Evolutionary conservation across 1,140 invertebrate genomes (phyloP), one percentile per base, ranked within the genome.

Genomic region (Drusus annulatus): DNA sequence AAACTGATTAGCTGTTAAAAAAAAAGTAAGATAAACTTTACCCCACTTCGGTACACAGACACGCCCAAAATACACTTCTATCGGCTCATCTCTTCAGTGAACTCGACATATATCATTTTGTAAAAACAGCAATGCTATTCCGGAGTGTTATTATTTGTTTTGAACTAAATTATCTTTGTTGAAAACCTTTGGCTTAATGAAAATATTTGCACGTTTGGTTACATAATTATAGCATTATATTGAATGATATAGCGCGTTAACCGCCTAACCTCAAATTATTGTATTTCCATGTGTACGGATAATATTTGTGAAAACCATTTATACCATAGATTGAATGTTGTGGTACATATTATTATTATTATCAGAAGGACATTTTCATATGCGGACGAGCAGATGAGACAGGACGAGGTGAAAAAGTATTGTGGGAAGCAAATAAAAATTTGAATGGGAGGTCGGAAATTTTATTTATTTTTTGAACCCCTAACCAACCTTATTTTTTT

Each of bases 271-370:
- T 71, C 68, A 52, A 71, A 51, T 71, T 71, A 28, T 45, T 45
- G 36, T 71, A 71, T 52, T 71, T 71, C 21, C 68, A 52, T 15
- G 50, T 71, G 68, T 54, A 52, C 10, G 36, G 36, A 45, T 17
- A 65, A 16, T 16, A 65, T 65, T 65, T 21, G 50, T 52, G 45
- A 54, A 71, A 51, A 71, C 31, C 68, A 71, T 71, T 71, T 71
- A 71, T 71, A 71, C 68, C 68, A 71, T 71, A 71, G 68, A 71
- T 71, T 71, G 25, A 71, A 52, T 71, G 68, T 71, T 71, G 68
- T 71, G 50, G 50, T 71, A 71, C 68, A 71, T 52, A 25, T 51
- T 71, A 71, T 45, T 13, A 45, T 45, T 45, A 45, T 45, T 45
- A 2, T 13, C 31, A 8, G 25, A 21, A 63, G 16, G 62, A 17